These are phyloP conservation scores for Corticium candelabrum DNA, from an alignment of 37 sponge, comb jelly and placozoan species.

Conservation along the genomic window DNA sequence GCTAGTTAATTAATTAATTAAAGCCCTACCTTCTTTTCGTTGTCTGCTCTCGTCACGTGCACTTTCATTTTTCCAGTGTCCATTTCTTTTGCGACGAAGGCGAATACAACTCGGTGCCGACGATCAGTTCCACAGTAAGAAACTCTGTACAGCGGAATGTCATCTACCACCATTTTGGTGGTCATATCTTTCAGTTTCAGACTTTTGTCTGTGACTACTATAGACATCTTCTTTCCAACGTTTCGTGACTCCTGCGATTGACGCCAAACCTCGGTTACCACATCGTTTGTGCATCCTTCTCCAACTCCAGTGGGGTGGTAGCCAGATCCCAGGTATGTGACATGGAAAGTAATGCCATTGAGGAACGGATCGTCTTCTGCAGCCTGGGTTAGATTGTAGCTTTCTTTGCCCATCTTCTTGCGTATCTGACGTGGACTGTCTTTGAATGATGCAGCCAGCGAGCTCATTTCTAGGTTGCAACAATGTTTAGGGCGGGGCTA, in stretches of 20 bases:
- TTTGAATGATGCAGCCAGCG: neutral
- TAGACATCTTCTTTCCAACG: neutral
- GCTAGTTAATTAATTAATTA: no score
- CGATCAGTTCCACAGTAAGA: conserved; percentile 51
- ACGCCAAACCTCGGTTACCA: neutral
- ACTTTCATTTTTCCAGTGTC: conserved; percentile 22
- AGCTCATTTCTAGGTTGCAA: no score
- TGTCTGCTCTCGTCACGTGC: conserved; percentile 38
- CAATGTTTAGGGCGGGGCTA: no score
- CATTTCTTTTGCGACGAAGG: conserved; percentile 47
- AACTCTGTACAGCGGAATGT: conserved; percentile 49
- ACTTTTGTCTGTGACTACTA: conserved; percentile 33
- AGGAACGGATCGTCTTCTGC: conserved; percentile 56
- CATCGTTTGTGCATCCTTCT: neutral
- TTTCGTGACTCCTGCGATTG: neutral
- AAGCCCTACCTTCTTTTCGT: conserved; percentile 17
- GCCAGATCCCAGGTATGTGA: conserved; percentile 36
- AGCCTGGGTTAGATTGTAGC: conserved; percentile 30
- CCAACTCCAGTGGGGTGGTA: neutral
- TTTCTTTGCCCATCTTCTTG: conserved; percentile 5
- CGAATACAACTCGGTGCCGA: conserved; percentile 30
- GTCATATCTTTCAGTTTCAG: conserved; percentile 37
- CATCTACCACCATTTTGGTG: conserved; percentile 25
- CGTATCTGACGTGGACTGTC: neutral
- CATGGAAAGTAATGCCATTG: conserved; percentile 54